Evolutionary conservation across 1,140 invertebrate genomes (phyloP).

Genomic region (Campodea augens): DNA sequence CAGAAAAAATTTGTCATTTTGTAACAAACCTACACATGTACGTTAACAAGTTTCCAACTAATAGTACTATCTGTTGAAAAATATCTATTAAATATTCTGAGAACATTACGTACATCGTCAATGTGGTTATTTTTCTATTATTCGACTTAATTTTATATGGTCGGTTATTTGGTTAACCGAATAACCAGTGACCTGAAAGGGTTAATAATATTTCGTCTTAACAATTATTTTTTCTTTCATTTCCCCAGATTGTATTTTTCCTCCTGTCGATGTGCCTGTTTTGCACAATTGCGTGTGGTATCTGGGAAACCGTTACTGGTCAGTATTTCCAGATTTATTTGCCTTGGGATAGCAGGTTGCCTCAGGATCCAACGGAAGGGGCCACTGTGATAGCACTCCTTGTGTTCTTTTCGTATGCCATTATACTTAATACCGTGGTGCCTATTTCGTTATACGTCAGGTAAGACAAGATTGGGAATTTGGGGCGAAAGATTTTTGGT

Average conservation of each 20-base stretch:
- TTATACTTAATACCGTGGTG: constrained; percentile 98
- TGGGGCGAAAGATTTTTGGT: constrained; percentile 1
- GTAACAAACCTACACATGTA: no score
- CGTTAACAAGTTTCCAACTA: no score
- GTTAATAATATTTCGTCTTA: no score
- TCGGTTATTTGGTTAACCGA: no score
- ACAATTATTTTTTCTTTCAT: no score
- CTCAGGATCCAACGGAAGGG: constrained; percentile 50
- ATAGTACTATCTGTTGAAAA: no score
- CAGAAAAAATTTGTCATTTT: no score
- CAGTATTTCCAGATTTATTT: constrained; percentile 79
- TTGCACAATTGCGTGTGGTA: constrained; percentile 88
- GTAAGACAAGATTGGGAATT: constrained; percentile 30
- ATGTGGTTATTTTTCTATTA: no score
- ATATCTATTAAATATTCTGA: no score
- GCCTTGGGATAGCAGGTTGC: constrained; percentile 87
- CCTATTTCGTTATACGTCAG: constrained; percentile 98
- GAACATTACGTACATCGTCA: no score
- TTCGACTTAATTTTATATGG: no score
- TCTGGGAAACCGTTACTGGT: constrained; percentile 89
- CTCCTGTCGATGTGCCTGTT: constrained; percentile 93
- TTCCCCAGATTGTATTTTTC: constrained; percentile 98
- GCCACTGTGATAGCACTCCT: constrained; percentile 85
- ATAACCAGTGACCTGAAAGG: no score
- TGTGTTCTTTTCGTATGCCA: constrained; percentile 98